These are phyloP conservation scores for Pristionchus japonicus DNA, from an alignment of 2,888 invertebrate species.

Conservation along the genomic window DNA sequence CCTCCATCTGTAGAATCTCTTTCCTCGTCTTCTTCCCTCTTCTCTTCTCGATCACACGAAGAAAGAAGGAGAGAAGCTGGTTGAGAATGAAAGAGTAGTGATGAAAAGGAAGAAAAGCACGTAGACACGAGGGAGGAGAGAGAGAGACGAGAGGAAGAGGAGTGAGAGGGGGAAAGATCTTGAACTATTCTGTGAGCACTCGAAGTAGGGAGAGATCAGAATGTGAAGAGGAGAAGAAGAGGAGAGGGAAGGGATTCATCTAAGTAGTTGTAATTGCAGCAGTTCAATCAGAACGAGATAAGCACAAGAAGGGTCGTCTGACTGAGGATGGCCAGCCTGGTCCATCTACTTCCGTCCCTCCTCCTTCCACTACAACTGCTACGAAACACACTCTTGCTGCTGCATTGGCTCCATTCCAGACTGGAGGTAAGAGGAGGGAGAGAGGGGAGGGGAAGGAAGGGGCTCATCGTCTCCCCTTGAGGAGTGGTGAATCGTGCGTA, in stretches of 20 bases:
- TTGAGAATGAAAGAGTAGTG: not conserved
- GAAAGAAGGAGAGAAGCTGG: not conserved
- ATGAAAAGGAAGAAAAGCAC: not conserved
- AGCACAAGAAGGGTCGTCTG: conserved; percentile 60
- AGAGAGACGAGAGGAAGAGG: not conserved
- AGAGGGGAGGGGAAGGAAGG: not conserved
- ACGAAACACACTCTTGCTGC: conserved; percentile 25
- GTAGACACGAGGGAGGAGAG: not conserved
- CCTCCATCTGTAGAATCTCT: not conserved
- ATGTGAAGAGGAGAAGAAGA: not conserved
- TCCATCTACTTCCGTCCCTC: not conserved
- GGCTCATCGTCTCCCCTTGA: not conserved
- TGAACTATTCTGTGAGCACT: not conserved
- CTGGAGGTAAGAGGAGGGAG: conserved; percentile 38
- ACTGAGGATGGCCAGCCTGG: conserved; percentile 10
- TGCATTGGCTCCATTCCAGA: conserved; percentile 48
- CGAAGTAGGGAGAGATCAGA: not conserved
- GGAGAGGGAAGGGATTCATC: not conserved
- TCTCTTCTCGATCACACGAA: not conserved
- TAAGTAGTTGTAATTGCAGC: conserved; percentile 53
- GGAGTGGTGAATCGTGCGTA: conserved; percentile 58
- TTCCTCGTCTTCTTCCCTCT: not conserved
- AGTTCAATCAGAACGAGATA: conserved; percentile 67
- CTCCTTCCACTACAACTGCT: not conserved
- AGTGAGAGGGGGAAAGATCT: not conserved